Conservation (phyloP, 1,140 invertebrate genomes). For the Archegozetes longisetosus region DNA sequence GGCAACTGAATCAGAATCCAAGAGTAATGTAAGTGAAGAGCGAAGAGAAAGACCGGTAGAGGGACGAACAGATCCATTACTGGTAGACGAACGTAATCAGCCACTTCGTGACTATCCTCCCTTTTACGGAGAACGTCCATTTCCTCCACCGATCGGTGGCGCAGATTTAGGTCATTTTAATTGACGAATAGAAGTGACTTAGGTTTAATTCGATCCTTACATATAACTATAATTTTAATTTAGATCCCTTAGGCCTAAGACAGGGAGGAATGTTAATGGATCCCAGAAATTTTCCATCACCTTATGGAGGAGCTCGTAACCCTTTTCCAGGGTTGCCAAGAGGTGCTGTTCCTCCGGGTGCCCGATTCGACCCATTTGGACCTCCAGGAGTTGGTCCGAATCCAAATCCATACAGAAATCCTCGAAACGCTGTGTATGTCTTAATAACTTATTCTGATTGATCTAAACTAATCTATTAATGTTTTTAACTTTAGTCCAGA, state of each 20-base stretch:
- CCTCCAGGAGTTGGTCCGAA: slow-evolving; percentile 38
- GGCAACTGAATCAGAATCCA: neutral
- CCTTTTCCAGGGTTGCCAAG: slow-evolving; percentile 29
- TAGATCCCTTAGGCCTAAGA: slow-evolving; percentile 22
- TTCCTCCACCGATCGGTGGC: neutral
- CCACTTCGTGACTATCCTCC: neutral
- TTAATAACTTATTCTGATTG: neutral
- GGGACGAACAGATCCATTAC: neutral
- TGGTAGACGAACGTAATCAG: neutral
- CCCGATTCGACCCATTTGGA: slow-evolving; percentile 63
- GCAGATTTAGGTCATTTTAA: neutral
- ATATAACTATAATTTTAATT: neutral
- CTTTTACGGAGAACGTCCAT: neutral
- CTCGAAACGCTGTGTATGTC: neutral
- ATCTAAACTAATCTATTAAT: neutral
- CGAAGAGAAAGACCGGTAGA: neutral
- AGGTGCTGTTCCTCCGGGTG: slow-evolving; percentile 51
- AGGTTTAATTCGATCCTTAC: neutral
- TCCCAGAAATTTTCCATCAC: slow-evolving; percentile 32
- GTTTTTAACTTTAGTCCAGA: slow-evolving; percentile 35
- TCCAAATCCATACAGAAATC: slow-evolving; percentile 20
- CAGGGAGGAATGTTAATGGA: slow-evolving; percentile 58
- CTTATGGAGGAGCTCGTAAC: slow-evolving; percentile 3
- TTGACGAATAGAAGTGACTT: neutral
- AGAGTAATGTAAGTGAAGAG: neutral